phyloP scores from a whole-genome alignment of 1,140 invertebrate species.

The Caenorhabditis inopinata region DNA sequence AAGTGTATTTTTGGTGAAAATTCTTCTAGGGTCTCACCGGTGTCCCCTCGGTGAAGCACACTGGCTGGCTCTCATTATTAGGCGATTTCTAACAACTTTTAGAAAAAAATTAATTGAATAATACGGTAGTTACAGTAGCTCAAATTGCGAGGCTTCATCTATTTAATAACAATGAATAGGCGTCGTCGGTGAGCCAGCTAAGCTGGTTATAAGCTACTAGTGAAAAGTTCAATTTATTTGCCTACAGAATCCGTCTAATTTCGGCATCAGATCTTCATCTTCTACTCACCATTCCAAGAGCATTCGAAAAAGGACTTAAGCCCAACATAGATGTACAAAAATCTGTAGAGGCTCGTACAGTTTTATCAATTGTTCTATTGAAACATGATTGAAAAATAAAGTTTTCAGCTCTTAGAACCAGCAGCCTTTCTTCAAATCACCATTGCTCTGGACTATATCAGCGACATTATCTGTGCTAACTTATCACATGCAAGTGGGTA shows the following conservation, averaged over 20 bases:
- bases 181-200: no score
- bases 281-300: neutral
- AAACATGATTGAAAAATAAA: neutral
- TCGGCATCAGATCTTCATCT: neutral
- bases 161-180: no score
- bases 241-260: neutral
- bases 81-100: no score
- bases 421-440: neutral
- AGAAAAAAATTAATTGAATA: no score
- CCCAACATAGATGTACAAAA: neutral
- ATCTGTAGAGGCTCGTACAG: neutral
- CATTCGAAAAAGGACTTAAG: constrained; percentile 7
- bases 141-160: no score
- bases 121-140: no score
- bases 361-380: neutral
- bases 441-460: constrained; percentile 12
- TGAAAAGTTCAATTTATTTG: neutral
- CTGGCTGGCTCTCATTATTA: no score
- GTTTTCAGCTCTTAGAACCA: constrained; percentile 1
- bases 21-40: no score
- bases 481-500: neutral
- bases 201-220: no score
- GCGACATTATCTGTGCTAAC: neutral
- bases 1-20: no score
- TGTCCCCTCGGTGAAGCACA: no score